phyloP scores from a whole-genome alignment of 1,140 invertebrate species.

The Sminthurides bifidus region DNA sequence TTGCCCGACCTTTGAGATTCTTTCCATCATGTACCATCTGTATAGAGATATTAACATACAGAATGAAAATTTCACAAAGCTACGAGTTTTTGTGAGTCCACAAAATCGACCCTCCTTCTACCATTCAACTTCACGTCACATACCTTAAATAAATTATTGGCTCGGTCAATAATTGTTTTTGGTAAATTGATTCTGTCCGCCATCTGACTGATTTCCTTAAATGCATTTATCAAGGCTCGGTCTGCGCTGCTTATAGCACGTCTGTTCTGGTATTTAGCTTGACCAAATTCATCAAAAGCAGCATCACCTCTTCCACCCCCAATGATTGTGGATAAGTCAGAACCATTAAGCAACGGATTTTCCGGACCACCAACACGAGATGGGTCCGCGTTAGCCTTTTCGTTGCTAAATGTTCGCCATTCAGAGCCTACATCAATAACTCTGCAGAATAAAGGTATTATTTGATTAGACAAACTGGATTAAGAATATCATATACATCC shows the following conservation, averaged over 20 bases:
- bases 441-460: conserved; percentile 42
- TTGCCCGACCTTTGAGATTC: conserved; percentile 83
- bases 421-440: conserved; percentile 99
- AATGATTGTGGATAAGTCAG: conserved; percentile 95
- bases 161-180: conserved; percentile 86
- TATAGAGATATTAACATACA: conserved; percentile 1
- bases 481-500: background rate
- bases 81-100: too few relatives aligned
- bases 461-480: background rate
- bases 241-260: conserved; percentile 86
- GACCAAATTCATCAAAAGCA: conserved; percentile 69
- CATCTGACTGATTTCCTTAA: conserved; percentile 94
- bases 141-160: conserved; percentile 94
- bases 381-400: conserved; percentile 90
- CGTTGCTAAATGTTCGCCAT: conserved; percentile 99
- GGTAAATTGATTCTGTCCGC: conserved; percentile 94
- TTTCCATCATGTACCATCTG: conserved; percentile 81
- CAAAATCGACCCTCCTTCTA: too few relatives aligned
- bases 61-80: background rate
- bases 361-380: conserved; percentile 96
- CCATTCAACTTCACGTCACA: too few relatives aligned
- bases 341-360: conserved; percentile 89
- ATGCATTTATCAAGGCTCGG: conserved; percentile 75
- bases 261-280: conserved; percentile 85
- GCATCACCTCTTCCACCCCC: conserved; percentile 77